A percentile compares a stretch with the other conserved stretches of the same genome.
phyloP scores from a whole-genome alignment of 2,888 invertebrate species.

The Teleogryllus oceanicus region DNA sequence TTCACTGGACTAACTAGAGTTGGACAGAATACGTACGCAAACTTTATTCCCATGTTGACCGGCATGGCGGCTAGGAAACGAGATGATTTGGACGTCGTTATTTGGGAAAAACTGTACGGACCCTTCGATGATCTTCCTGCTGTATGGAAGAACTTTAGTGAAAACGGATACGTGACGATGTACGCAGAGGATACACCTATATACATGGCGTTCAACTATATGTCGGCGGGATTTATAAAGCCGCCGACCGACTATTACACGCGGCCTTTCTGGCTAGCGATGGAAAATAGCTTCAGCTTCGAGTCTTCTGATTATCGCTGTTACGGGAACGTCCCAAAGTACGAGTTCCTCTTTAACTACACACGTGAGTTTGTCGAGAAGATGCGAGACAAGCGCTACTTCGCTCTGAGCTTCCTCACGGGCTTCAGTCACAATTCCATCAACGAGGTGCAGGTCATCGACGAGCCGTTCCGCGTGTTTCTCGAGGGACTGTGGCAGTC shows the following conservation, averaged over 20 bases:
- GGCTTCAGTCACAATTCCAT: constrained; percentile 47
- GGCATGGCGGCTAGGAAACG: constrained; percentile 42
- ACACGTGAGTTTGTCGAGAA: constrained; percentile 43
- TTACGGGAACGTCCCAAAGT: constrained; percentile 42
- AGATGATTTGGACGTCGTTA: constrained; percentile 45
- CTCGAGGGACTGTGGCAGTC: neutral
- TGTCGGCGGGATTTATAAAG: constrained; percentile 45
- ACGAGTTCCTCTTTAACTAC: constrained; percentile 44
- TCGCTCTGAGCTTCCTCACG: constrained; percentile 41
- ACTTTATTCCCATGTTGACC: constrained; percentile 49
- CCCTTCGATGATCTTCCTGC: constrained; percentile 45
- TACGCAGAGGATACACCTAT: constrained; percentile 49
- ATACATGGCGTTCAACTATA: constrained; percentile 48
- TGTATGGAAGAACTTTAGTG: constrained; percentile 48
- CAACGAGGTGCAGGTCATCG: constrained; percentile 42
- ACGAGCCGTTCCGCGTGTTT: neutral
- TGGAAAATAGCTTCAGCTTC: constrained; percentile 42
- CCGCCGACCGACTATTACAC: constrained; percentile 49
- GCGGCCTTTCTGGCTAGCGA: constrained; percentile 47
- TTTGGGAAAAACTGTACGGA: neutral
- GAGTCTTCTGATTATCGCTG: constrained; percentile 42
- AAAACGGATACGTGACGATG: constrained; percentile 47
- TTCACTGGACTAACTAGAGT: constrained; percentile 49
- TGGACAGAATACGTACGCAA: constrained; percentile 55
- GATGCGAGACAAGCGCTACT: constrained; percentile 41